Evolutionary conservation across 1,140 invertebrate species (phyloP), one percentile per base, ranked within the genome.

Genomic region (Drosophila lacertosa): DNA sequence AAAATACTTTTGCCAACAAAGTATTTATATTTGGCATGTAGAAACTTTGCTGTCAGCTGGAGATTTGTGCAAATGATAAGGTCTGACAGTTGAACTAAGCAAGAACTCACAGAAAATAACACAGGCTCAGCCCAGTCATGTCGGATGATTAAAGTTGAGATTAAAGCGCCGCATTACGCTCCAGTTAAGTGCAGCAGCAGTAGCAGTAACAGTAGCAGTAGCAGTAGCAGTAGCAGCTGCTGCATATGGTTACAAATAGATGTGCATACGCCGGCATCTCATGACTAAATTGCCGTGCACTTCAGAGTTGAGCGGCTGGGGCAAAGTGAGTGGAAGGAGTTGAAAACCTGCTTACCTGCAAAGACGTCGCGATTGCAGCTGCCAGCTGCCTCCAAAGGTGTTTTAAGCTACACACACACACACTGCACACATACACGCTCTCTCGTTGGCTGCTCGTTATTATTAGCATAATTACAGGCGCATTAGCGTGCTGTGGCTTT

Each of bases 391-490:
- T 74, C 51, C 55, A 63, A 68, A 66, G 47, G 48, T 48, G 54
- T 26, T 57, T 72, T 67, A 60, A 54, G 63, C 55, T 29, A 20
- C 45, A 53, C 20, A 59, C 47, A 60, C 44, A 33, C n/a, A 40
- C 10, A 26, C 24, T 1, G 16, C 11, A 45, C n/a, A 35, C 15
- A 50, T 6, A 45, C 1, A 4, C 18, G 11, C 40, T n/a, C 18
- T 45, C 16, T 57, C 53, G 77, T 60, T 67, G 79, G 72, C 77
- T 48, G 64, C 81, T 71, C 65, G 65, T 81, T 76, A 89, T 89
- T 89, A 89, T 84, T 89, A 89, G 84, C 80, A 89, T 89, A 89
- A 89, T 89, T 89, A 89, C 86, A 73, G 75, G 77, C 68, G 80
- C 74, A 89, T 89, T 89, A 89, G 77, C 74, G 80, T 60, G 55